phyloP scores from a whole-genome alignment of 1,140 invertebrate species.

The Physella acuta region DNA sequence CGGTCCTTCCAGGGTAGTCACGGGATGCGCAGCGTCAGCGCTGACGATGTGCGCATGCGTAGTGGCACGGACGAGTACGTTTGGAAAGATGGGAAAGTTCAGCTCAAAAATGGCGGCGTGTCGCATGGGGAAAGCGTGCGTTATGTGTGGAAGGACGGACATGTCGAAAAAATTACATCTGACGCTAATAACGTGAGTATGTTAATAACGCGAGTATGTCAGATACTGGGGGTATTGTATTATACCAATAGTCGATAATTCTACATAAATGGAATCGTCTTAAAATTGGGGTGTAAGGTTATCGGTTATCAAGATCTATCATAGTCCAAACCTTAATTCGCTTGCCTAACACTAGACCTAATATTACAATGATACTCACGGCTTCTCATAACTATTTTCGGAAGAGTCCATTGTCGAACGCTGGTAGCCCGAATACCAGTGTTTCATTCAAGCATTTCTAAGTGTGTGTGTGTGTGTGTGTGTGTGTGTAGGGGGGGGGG shows the following conservation, averaged over 20 bases:
- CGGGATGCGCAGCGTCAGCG: conserved; percentile 12
- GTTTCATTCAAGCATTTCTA: no score
- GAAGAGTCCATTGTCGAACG: no score
- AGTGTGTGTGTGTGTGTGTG: no score
- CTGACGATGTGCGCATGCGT: conserved; percentile 16
- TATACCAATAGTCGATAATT: background rate
- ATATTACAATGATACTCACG: no score
- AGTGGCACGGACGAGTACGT: conserved; percentile 4
- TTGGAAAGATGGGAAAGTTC: conserved; percentile 17
- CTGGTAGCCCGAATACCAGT: no score
- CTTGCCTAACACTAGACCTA: no score
- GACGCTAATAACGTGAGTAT: conserved; percentile 17
- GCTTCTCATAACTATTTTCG: no score
- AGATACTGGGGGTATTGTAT: background rate
- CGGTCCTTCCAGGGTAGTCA: background rate
- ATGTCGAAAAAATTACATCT: conserved; percentile 16
- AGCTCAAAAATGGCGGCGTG: conserved; percentile 14
- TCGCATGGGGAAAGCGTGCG: conserved; percentile 13
- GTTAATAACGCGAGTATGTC: no score
- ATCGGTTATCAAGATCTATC: background rate
- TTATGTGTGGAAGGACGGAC: conserved; percentile 17
- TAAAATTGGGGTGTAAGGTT: background rate
- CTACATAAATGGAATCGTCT: background rate
- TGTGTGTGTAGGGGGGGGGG: no score
- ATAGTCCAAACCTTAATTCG: background rate